These are phyloP conservation scores for Parascotia fuliginaria DNA, from an alignment of 2,888 invertebrate genomes.

Conservation along the genomic window DNA sequence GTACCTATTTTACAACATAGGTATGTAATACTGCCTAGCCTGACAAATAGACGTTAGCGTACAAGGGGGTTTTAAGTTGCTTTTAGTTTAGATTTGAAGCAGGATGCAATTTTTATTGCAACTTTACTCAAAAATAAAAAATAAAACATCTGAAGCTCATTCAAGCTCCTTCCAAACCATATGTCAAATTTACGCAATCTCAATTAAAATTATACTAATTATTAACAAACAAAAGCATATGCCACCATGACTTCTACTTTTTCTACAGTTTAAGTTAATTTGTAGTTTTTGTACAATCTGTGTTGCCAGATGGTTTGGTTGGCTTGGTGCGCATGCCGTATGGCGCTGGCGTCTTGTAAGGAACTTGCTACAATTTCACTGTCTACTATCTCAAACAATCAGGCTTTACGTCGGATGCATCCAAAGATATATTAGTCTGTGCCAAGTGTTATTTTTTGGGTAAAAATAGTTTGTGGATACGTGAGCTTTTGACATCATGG, in stretches of 20 bases:
- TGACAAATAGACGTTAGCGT: no score
- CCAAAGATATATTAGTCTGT: slow-evolving; percentile 36
- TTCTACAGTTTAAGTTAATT: slow-evolving; percentile 58
- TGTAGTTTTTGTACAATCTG: slow-evolving; percentile 62
- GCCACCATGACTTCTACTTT: slow-evolving; percentile 69
- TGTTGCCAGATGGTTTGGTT: slow-evolving; percentile 64
- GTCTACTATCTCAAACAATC: slow-evolving; percentile 69
- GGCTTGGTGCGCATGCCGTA: slow-evolving; percentile 36
- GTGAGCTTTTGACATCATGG: neutral
- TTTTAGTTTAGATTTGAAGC: no score
- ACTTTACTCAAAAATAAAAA: neutral
- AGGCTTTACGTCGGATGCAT: slow-evolving; percentile 46
- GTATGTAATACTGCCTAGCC: no score
- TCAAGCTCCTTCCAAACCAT: neutral
- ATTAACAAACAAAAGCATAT: slow-evolving; percentile 69
- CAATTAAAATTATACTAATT: slow-evolving; percentile 65
- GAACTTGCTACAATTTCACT: slow-evolving; percentile 64
- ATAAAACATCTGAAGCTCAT: neutral
- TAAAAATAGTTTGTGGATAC: neutral
- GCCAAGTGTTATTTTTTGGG: slow-evolving; percentile 13
- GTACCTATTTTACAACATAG: no score
- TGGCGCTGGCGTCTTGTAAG: slow-evolving; percentile 64
- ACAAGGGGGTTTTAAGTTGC: no score
- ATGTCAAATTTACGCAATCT: slow-evolving; percentile 23
- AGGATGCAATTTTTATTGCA: neutral